Evolutionary conservation across 2,888 invertebrate genomes (phyloP), one percentile per base, ranked within the genome.

Genomic region (Epinotia nisella): DNA sequence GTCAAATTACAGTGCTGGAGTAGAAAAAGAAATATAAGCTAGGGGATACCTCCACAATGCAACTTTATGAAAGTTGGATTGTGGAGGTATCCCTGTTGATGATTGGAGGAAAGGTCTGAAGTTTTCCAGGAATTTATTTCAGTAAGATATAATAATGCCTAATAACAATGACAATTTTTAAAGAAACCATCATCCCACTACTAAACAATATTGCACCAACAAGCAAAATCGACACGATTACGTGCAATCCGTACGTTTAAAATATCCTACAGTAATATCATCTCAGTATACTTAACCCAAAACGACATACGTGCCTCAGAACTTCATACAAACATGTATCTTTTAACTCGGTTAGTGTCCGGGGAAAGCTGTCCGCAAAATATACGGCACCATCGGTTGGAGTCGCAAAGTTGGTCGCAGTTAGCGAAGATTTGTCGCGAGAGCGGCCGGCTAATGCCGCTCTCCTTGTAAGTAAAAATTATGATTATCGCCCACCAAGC

Each of bases 381-480:
- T 86, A 86, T 88, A 86, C 84, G 83, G 79, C 78, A 71, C 74
- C 80, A 82, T 78, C 76, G 82, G 88, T 85, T 82, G 82, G 85
- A 90, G 89, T 91, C 92, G 91, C 90, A 89, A 93, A 93, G 92
- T 93, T 90, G 87, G 83, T 72, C 85, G 90, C 91, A 92, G 91
- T 93, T 93, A 92, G 89, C 87, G 81, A 91, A 93, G 93, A 93
- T 93, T 93, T 93, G 93, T 93, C 93, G 92, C 85, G 81, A 82
- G 85, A 82, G 85, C 87, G 86, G 87, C 82, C 85, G 82, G 84
- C 91, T 92, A 92, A 93, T 90, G 91, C 90, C 82, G 81, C 86
- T 88, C 90, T 90, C 87, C 90, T 91, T 90, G 93, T 93, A 93
- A 93, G 93, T 93, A 93, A 93, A 93, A 93, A 93, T 93, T 93